Base-by-base conservation (phyloP, 2,797 vertebrate species). In the Enoplosus armatus region DNA sequence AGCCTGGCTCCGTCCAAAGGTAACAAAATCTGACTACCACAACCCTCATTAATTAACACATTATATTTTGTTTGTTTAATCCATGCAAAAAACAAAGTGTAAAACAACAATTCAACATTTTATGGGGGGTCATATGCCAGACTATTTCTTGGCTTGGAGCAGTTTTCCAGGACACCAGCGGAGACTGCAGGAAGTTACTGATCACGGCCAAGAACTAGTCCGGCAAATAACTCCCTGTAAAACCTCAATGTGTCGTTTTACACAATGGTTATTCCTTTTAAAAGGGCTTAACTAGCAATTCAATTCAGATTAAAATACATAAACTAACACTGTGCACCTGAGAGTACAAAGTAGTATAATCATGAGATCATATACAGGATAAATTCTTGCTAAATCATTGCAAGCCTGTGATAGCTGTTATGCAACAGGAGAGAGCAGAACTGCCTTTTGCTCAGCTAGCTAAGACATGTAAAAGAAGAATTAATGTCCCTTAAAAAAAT, bases 401-500 rank as follows among this genome's bases (percentile, higher is more conserved):
- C 29, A 43, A 31, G 8, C 43, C 31, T 50, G 29, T 50, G 61
- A 74, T 22, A 59, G 33, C 69, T 72, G 72, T 74, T 33, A 78
- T 31, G 29, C 51, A 82, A 83, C 72, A 71, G 56, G 54, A 54
- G 37, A 45, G 20, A 55, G 63, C 29, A 65, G 1, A n/a, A 27
- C 35, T 15, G 56, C 29, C 26, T 77, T 65, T 78, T 84, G 60
- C 78, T 79, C 59, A 58, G 74, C 85, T 35, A 68, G 85, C 81
- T 67, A 65, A 72, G 75, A 88, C 80, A 82, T 81, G 82, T 72
- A 83, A 77, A 85, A 75, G 61, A 48, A 67, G 39, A 77, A 59
- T 67, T 75, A 29, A 86, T 69, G 43, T 45, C 4, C 27, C 29
- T 58, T 22, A 20, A 33, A 54, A 54, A 67, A 45, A 61, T 8